These are phyloP conservation scores for Nesometra sesokonis DNA, from an alignment of 35 echinoderm and acorn worm species.

Conservation along the genomic window DNA sequence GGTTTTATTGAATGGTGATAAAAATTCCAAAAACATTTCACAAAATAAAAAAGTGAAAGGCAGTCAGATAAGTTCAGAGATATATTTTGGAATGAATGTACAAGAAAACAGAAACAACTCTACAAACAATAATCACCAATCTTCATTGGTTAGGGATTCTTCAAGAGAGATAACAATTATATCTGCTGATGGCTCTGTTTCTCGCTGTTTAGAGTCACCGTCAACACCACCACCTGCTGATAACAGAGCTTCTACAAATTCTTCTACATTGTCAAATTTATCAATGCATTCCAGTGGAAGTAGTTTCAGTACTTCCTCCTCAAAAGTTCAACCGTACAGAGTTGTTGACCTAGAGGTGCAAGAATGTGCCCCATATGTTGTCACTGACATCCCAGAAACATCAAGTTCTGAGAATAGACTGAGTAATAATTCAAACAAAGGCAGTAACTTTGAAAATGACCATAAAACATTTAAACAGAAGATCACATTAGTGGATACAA, in stretches of 20 bases:
- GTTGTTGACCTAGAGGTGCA: background rate
- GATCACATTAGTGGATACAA: background rate
- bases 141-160: background rate
- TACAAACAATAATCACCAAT: background rate
- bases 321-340: background rate
- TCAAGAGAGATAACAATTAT: background rate
- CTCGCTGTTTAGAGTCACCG: background rate
- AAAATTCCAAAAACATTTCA: background rate
- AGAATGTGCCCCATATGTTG: background rate
- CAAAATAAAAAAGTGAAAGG: background rate
- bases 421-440: background rate
- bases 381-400: background rate
- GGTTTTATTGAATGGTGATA: background rate
- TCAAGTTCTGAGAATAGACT: background rate
- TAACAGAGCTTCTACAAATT: background rate
- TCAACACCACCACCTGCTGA: background rate
- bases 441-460: background rate
- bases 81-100: background rate
- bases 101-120: background rate
- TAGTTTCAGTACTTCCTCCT: background rate
- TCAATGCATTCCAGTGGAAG: background rate
- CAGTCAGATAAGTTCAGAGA: constrained; percentile 17
- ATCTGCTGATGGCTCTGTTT: background rate
- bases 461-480: background rate
- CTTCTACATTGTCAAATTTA: background rate